Conservation (phyloP, 1,140 invertebrate species). For the Apis laboriosa region DNA sequence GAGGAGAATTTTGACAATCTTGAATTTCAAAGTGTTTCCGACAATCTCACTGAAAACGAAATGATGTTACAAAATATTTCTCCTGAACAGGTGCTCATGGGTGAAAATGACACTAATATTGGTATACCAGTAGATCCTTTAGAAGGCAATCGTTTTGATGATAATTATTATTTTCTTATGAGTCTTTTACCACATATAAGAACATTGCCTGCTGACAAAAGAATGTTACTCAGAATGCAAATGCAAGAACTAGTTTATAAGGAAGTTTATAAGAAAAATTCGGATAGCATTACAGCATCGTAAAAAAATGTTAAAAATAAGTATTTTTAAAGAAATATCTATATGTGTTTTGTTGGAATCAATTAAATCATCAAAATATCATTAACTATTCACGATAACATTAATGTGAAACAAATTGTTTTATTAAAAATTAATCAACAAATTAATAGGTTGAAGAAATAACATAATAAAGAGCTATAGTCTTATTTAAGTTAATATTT, state of each 20-base stretch:
- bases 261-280: conserved; percentile 77
- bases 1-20: conserved; percentile 72
- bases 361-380: not conserved
- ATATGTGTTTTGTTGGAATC: not conserved
- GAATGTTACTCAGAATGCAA: conserved; percentile 77
- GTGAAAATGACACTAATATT: conserved; percentile 68
- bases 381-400: not conserved
- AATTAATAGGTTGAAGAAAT: not conserved
- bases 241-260: conserved; percentile 79
- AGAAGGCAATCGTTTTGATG: conserved; percentile 73
- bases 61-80: conserved; percentile 78
- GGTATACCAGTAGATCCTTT: conserved; percentile 69
- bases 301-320: conserved; percentile 12
- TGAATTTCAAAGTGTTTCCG: conserved; percentile 70
- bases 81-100: conserved; percentile 75
- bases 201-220: conserved; percentile 72
- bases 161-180: conserved; percentile 79
- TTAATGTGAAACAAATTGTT: not conserved
- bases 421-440: not conserved
- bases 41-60: conserved; percentile 72
- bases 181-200: conserved; percentile 78
- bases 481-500: not conserved
- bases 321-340: conserved; percentile 38
- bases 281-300: conserved; percentile 22
- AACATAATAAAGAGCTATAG: not conserved